phyloP scores from a whole-genome alignment of 2,113 vertebrate genomes.

The Pavo muticus region DNA sequence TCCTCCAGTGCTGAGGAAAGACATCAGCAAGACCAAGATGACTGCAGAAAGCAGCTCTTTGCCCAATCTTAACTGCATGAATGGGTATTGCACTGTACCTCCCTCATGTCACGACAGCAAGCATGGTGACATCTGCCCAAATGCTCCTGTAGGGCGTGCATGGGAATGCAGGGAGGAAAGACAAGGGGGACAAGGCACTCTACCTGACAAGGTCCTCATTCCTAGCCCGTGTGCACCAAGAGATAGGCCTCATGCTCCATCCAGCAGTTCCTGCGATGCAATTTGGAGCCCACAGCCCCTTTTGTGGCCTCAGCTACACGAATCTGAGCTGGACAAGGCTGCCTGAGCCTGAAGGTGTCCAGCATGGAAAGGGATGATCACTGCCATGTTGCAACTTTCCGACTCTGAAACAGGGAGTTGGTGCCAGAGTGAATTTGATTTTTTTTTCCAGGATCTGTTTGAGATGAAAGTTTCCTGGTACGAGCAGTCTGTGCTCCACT shows the following conservation, averaged over 20 bases:
- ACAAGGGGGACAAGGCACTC: not conserved
- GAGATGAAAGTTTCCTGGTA: conserved; percentile 29
- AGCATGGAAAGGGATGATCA: not conserved
- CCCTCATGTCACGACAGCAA: rapidly evolving
- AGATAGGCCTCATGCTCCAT: not conserved
- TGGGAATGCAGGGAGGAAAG: not conserved
- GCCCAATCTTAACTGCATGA: not conserved
- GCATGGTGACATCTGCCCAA: not conserved
- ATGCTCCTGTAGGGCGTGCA: not conserved
- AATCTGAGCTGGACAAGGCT: not conserved
- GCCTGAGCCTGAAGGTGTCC: not conserved
- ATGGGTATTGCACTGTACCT: not conserved
- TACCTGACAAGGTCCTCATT: not conserved
- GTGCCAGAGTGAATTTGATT: not conserved
- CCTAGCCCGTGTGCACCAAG: not conserved
- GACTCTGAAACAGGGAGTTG: not conserved
- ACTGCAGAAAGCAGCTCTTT: not conserved
- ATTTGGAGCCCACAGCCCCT: not conserved
- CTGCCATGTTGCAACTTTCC: not conserved
- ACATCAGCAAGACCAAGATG: not conserved
- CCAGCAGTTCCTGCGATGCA: not conserved
- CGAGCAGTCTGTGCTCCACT: not conserved
- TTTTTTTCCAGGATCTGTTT: not conserved
- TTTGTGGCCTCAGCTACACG: not conserved
- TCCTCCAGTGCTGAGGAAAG: not conserved